Conservation (phyloP, 2,888 invertebrate species). For the Drosophila mulleri region DNA sequence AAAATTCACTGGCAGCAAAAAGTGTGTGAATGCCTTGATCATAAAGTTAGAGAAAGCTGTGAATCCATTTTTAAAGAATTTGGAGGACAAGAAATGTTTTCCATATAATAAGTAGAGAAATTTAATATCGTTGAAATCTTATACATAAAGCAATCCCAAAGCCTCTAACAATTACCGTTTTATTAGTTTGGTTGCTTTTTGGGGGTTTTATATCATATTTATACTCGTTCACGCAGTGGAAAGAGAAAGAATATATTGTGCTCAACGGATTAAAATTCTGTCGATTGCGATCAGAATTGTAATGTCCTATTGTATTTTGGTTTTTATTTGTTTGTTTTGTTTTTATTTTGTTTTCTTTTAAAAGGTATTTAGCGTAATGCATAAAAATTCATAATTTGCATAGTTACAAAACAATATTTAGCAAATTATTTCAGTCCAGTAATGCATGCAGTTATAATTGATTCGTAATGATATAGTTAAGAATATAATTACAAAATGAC, state of each 20-base stretch:
- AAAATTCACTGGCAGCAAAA: background rate
- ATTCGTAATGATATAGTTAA: background rate
- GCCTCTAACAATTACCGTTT: background rate
- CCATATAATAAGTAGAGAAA: background rate
- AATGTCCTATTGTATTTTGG: no score
- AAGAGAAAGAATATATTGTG: background rate
- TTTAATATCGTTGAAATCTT: background rate
- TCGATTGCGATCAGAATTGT: no score
- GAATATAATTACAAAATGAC: background rate
- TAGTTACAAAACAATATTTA: no score
- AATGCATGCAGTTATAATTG: background rate
- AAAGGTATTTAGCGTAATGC: no score
- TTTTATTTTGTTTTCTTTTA: no score
- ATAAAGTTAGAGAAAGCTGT: rapidly evolving
- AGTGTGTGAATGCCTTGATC: background rate
- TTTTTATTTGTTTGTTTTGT: no score
- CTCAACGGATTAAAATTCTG: background rate
- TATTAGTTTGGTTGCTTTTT: background rate
- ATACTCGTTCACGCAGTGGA: background rate
- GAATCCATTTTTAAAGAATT: background rate
- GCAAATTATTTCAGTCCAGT: no score
- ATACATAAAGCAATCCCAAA: background rate
- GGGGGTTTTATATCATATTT: background rate
- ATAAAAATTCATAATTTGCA: no score
- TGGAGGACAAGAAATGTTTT: background rate